Evolutionary conservation across 2,797 vertebrate species (phyloP), one percentile per base, ranked within the genome.

Genomic region (Labeo calbasu): DNA sequence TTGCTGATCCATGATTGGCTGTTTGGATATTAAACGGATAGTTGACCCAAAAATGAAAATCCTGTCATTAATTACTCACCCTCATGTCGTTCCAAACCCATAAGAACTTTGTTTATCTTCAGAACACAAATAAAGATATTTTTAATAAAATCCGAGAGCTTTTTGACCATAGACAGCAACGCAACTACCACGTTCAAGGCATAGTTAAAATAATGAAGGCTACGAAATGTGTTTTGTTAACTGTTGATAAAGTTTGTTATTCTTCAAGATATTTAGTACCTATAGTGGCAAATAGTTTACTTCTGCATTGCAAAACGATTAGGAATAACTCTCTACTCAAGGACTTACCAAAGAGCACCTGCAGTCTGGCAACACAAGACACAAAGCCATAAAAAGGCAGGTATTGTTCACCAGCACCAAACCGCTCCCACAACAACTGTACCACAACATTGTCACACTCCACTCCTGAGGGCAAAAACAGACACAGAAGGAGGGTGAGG

Each of bases 371-470:
- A 85, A 95, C 91, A 90, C 94, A 94, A 2, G 93, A 89, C 72
- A 95, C 91, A 61, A 95, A 96, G 86, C 90, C 76, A 1, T 91
- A 79, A 88, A 96, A 95, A 46, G 93, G 87, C 89, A 95, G 82
- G 12, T 92, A 89, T 53, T 86, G 89, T 66, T 94, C 92, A 88
- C 94, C 95, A 77, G 94, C 89, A 23, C 92, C 90, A 72, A 95
- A 94, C 7, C 95, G 89, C 87, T 92, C 94, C 85, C 91, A 91
- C 81, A 96, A 89, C 87, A 95, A 81, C 88, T 93, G 91, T 15
- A 91, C 76, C 0, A 95, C 91, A 83, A 89, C 90, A 77, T 50
- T 75, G 77, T 95, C 94, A 79, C 93, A 94, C 86, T 90, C 86
- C 86, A 95, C 88, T 85, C 94, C 95, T 96, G 89, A 25, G 77